Base-by-base conservation (phyloP, 2,888 invertebrate species). In the Hydriomena furcata region DNA sequence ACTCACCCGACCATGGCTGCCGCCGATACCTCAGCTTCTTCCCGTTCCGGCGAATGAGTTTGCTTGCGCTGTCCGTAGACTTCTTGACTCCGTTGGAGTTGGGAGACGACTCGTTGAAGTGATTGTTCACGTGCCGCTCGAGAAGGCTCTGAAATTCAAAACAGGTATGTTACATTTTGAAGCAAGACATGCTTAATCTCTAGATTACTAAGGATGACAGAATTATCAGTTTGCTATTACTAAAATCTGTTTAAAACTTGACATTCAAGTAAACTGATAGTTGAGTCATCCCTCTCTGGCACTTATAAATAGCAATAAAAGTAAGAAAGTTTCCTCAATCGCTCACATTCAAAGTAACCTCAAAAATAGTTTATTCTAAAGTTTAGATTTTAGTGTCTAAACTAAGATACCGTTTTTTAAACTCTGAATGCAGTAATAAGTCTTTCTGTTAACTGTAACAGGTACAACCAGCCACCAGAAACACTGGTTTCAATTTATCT, bases 91-190 rank as follows among this genome's bases (percentile, higher is more conserved):
- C 84, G 57, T 92, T 93, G 47, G 92, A 90, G 73, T 90, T 92
- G 2, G 87, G 79, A 32, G 91, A 91, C 17, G 86, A 84, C 71
- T 94, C 94, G 64, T 93, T 91, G 88, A 98, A 98, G 82, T 98
- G 98, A 69, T 95, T 94, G 88, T 98, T 98, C 41, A 98, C 97
- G 76, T 99, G 98, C 66, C 98, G 93, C 83, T 98, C 97, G 65
- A 98, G 88, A 52, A 96, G 94, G 52, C 92, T 92, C 95, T 95
- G 91, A 24, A 92, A 92, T 45, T 34, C 3, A 24, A n/a, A 11
- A 24, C n/a, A 7, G 11, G 20, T 27, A 34, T 27, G 38, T 40
- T 27, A 46, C 11, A 46, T 20, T 46, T 31, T 31, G 36, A 31
- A 37, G 24, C 7, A 1, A 24, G 5, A 7, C 25, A n/a, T 34